A percentile compares a stretch with the other conserved stretches of the same genome.
Evolutionary conservation across 2,888 invertebrate genomes (phyloP).

Genomic region (Rotaria socialis): DNA sequence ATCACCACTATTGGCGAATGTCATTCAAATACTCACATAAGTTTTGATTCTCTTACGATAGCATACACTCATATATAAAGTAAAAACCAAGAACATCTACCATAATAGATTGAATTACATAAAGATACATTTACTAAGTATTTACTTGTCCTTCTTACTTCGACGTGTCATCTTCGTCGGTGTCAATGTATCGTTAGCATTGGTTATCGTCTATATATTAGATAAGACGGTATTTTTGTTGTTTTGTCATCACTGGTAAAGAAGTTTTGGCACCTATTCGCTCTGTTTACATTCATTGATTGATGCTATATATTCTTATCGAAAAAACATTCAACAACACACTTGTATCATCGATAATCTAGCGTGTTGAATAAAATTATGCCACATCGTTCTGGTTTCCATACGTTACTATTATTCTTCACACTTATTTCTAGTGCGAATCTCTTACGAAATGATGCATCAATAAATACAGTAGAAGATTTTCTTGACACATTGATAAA

Average conservation of each 20-base stretch:
- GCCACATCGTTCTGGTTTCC: not conserved
- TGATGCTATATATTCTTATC: not conserved
- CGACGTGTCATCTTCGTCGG: not conserved
- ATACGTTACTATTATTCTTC: constrained; percentile 10
- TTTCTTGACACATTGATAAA: constrained; percentile 44
- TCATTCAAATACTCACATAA: not conserved
- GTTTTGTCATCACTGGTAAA: not conserved
- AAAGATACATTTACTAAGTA: not conserved
- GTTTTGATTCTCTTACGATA: not conserved
- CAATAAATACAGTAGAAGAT: constrained; percentile 43
- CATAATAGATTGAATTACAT: not conserved
- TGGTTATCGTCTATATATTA: not conserved
- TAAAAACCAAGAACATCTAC: not conserved
- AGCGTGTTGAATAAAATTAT: not conserved
- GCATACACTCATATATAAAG: not conserved
- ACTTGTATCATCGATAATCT: not conserved
- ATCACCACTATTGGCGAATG: not conserved
- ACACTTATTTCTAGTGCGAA: constrained; percentile 40
- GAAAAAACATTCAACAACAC: not conserved
- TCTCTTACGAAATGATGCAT: not conserved
- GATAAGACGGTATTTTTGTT: not conserved
- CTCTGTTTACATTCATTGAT: not conserved
- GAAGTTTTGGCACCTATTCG: not conserved
- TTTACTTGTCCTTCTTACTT: not conserved
- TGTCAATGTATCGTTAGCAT: not conserved